Base-by-base conservation (phyloP, 2,888 invertebrate genomes). In the Drosophila lutescens region DNA sequence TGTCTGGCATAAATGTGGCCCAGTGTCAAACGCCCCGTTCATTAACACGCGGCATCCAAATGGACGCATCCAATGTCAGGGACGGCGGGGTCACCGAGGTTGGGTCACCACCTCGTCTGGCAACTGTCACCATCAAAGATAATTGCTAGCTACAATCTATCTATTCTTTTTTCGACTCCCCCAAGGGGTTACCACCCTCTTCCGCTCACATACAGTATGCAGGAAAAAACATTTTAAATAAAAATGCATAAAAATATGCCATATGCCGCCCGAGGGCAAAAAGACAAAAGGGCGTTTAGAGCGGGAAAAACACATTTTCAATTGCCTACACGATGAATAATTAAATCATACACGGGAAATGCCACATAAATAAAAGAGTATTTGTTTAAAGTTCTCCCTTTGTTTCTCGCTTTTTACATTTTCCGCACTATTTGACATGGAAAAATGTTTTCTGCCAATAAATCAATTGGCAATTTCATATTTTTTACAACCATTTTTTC, bases 401-500 rank as follows among this genome's bases (percentile, higher is more conserved):
- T 75, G 43, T 85, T 66, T 26, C 51, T 53, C 43, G 4, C 46
- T 69, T 69, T 71, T 63, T 69, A 54, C 74, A 68, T 79, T 78
- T 88, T 84, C 84, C 87, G 79, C 79, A 88, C 86, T 88, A 86
- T 84, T 84, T 84, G 86, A 78, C 40, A n/a, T 53, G 54, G 72
- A 41, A 80, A 83, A 84, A 73, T 76, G 88, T 76, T 86, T 78
- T 69, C 60, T 43, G 84, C 80, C 61, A 73, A 85, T 74, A 73
- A 88, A 88, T 86, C 88, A 86, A 86, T 86, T 70, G 74, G 60
- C 68, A 61, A 61, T 78, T 70, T 46, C 55, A 62, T 58, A 55
- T 60, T 74, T 61, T 57, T 58, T 61, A 63, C 55, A 9, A 32
- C 56, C 26, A 36, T 49, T 50, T 43, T 26, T 66, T 62, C 26